These are phyloP conservation scores for Trachelus tabidus DNA, from an alignment of 2,888 invertebrate species.

Conservation along the genomic window DNA sequence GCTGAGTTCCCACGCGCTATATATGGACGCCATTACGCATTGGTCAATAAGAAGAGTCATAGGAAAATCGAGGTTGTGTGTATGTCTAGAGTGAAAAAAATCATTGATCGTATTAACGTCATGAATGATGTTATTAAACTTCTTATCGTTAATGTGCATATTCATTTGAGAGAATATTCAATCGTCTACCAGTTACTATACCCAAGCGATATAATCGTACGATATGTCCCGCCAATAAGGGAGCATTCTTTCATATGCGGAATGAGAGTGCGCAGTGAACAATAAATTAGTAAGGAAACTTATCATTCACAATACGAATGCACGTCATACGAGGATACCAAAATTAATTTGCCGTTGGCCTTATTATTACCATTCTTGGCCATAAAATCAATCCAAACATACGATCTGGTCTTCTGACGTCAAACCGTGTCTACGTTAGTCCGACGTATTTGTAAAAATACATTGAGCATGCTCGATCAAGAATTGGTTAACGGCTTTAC, in stretches of 20 bases:
- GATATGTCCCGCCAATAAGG: neutral
- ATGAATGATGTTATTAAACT: neutral
- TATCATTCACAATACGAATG: neutral
- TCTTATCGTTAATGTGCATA: neutral
- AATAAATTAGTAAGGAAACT: neutral
- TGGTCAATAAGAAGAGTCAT: neutral
- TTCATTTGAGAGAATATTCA: neutral
- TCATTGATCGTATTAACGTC: neutral
- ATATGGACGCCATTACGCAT: neutral
- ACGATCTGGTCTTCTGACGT: neutral
- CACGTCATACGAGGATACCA: neutral
- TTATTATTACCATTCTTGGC: neutral
- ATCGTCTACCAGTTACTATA: neutral
- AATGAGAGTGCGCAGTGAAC: neutral
- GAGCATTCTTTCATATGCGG: neutral
- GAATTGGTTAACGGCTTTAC: neutral
- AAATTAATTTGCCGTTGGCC: neutral
- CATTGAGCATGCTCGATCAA: neutral
- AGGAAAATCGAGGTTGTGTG: neutral
- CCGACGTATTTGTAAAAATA: neutral
- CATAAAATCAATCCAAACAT: neutral
- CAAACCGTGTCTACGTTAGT: neutral
- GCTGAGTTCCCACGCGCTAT: neutral
- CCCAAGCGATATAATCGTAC: neutral
- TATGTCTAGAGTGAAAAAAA: neutral